Conservation (phyloP, 2,113 vertebrate species). For the Lepisosteus osseus region DNA sequence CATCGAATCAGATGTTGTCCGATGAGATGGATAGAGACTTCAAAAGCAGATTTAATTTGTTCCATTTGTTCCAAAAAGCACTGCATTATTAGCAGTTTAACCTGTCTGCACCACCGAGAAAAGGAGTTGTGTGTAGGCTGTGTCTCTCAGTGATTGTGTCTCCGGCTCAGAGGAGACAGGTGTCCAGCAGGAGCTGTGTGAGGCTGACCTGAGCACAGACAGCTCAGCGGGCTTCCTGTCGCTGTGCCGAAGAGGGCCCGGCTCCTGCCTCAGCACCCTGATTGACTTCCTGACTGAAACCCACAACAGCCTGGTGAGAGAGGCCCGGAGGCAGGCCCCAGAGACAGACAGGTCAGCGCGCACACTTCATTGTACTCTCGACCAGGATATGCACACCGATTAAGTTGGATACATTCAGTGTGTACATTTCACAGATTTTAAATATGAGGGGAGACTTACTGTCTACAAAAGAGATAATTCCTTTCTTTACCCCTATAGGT, state of each 20-base stretch:
- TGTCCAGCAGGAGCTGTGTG: slow-evolving; percentile 38
- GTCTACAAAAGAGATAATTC: too few relatives aligned
- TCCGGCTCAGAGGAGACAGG: slow-evolving; percentile 31
- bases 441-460: too few relatives aligned
- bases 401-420: too few relatives aligned
- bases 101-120: too few relatives aligned
- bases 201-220: slow-evolving; percentile 42
- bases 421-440: too few relatives aligned
- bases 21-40: too few relatives aligned
- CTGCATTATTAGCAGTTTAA: too few relatives aligned
- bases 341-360: slow-evolving; percentile 50
- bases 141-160: background rate
- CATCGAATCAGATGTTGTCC: too few relatives aligned
- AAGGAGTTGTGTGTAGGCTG: background rate
- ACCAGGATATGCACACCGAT: too few relatives aligned
- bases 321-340: slow-evolving; percentile 30
- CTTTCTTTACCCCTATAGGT: too few relatives aligned
- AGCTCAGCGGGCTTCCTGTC: slow-evolving; percentile 55
- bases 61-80: too few relatives aligned
- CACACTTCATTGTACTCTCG: background rate
- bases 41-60: too few relatives aligned
- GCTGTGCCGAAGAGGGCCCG: slow-evolving; percentile 43
- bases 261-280: slow-evolving; percentile 54
- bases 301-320: slow-evolving; percentile 62
- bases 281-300: slow-evolving; percentile 54